These are phyloP conservation scores for Bettongia penicillata DNA, from an alignment of 2,113 vertebrate species.

Conservation along the genomic window DNA sequence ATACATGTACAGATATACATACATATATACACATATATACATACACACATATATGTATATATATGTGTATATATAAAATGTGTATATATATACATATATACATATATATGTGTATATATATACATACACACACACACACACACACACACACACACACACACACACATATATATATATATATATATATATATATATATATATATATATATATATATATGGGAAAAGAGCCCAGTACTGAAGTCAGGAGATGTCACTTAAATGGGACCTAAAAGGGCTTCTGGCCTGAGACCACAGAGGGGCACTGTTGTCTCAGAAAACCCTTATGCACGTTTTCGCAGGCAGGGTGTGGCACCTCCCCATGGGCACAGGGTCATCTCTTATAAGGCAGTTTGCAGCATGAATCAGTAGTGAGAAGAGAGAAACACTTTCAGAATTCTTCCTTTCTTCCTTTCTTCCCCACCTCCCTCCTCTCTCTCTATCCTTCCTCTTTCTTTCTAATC, in stretches of 20 bases:
- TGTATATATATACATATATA: too few species aligned
- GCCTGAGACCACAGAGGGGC: not conserved
- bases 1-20: too few species aligned
- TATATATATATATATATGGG: not conserved
- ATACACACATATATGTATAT: too few species aligned
- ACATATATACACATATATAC: too few species aligned
- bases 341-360: constrained; percentile 18
- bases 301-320: not conserved
- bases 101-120: not conserved
- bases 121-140: too few species aligned
- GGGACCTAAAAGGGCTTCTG: not conserved
- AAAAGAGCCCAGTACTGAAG: constrained; percentile 39
- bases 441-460: too few species aligned
- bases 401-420: not conserved
- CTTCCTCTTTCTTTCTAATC: not conserved
- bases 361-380: constrained; percentile 39
- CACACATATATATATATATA: too few species aligned
- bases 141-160: too few species aligned
- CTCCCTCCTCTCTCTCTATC: too few species aligned
- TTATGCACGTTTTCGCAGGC: constrained; percentile 9
- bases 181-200: too few species aligned
- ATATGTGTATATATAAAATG: too few species aligned
- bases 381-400: not conserved
- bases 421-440: not conserved
- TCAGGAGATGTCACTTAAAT: constrained; percentile 28